Base-by-base conservation (phyloP, 2,888 invertebrate genomes). In the Eupithecia vulgata region DNA sequence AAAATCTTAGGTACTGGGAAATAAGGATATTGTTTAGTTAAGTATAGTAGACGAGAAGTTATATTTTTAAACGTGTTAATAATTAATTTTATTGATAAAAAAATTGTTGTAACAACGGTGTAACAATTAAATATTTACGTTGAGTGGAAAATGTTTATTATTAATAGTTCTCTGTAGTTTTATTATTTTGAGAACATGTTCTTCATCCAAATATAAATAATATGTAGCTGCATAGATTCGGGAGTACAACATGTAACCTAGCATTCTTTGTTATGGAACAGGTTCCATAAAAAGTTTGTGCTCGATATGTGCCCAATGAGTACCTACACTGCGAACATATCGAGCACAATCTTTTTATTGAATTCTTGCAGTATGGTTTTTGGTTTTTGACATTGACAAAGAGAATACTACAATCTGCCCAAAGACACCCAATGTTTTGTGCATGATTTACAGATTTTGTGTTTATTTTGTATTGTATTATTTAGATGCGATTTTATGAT, bases 21-120 rank as follows among this genome's bases (percentile, higher is more conserved):
- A 71, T 85, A 86, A 84, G 82, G 72, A 81, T 79, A 82, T 57
- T 57, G 13, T 57, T 57, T 57, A 57, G 57, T 21, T 57, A 34
- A 61, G 59, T 59, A 59, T 8, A 59, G 59, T 52, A 52, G 21
- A 21, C 10, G 52, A 52, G 57, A 13, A 57, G 57, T 57, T 57
- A 25, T 57, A 57, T 57, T 57, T 57, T 57, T 5, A 52, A 52
- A 52, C 10, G 10, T 21, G 48, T 52, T 52, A 52, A 52, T 48
- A 48, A 48, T 48, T 48, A 52, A 5, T 57, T 12, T 57, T 57
- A 25, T 57, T 57, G 13, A 25, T 57, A 13, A 4, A 57, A 12
- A 25, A 8, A 57, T 57, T 57, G 25, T 57, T 57, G 57, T 57
- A 25, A 25, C 12, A 57, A 57, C 57, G 57, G 57, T 57, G 12